Percentiles rank a stretch among this genome's conserved stretches.
Evolutionary conservation across 1,140 invertebrate species (phyloP).

Genomic region (Leptinotarsa lineolata): DNA sequence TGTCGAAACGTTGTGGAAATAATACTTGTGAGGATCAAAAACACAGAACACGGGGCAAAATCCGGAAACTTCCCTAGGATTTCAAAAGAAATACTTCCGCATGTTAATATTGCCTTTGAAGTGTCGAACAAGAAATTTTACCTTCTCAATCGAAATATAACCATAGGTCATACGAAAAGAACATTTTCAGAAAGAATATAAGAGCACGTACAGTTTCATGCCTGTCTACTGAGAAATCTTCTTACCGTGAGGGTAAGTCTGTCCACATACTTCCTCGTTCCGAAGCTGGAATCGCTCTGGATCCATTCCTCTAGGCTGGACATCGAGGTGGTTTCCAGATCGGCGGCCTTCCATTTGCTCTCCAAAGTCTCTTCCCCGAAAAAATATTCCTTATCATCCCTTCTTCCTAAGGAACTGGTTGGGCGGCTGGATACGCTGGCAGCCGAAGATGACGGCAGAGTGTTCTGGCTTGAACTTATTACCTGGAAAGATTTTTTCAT

Average conservation of each 20-base stretch:
- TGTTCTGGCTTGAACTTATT: conserved; percentile 48
- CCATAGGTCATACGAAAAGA: too few species aligned
- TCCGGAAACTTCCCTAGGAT: too few species aligned
- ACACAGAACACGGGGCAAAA: too few species aligned
- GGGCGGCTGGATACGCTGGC: conserved; percentile 43
- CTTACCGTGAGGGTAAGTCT: conserved; percentile 49
- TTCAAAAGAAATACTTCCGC: too few species aligned
- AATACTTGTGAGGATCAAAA: too few species aligned
- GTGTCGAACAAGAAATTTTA: too few species aligned
- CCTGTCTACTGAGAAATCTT: background rate
- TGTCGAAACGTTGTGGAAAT: too few species aligned
- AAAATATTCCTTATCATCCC: conserved; percentile 49
- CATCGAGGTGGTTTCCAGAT: conserved; percentile 50
- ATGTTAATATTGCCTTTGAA: too few species aligned
- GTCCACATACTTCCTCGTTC: conserved; percentile 52
- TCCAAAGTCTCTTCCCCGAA: conserved; percentile 51
- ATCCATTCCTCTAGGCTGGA: conserved; percentile 53
- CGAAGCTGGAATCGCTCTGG: conserved; percentile 48
- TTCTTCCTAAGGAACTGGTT: conserved; percentile 39
- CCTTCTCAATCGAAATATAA: too few species aligned
- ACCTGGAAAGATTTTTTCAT: conserved; percentile 41
- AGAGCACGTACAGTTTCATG: too few species aligned
- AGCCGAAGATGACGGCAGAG: conserved; percentile 42
- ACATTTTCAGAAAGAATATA: too few species aligned
- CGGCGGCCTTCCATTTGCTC: conserved; percentile 46